phyloP scores from a whole-genome alignment of 2,113 vertebrate genomes.

The Bungarus multicinctus region DNA sequence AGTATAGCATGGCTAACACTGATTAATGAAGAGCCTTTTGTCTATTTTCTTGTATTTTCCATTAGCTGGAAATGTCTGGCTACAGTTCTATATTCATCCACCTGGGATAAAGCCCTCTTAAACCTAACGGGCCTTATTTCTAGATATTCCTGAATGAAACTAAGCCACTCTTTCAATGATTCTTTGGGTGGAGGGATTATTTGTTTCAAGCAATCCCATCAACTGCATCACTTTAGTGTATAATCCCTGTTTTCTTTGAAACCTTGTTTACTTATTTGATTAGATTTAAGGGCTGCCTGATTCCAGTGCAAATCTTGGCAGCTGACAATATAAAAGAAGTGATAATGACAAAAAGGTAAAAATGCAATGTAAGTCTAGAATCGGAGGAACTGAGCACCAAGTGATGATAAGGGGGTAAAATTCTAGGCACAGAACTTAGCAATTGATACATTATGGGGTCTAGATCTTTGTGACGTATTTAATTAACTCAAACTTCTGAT shows the following conservation, averaged over 20 bases:
- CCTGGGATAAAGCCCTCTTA: neutral
- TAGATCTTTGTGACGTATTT: neutral
- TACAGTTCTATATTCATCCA: neutral
- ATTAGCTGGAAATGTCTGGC: slow-evolving; percentile 37
- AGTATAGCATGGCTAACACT: slow-evolving; percentile 37
- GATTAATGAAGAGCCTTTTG: slow-evolving; percentile 38
- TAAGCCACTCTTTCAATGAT: neutral
- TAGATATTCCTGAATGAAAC: neutral
- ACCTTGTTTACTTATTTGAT: neutral
- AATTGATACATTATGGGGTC: neutral
- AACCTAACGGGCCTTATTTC: neutral
- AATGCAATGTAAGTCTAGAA: neutral
- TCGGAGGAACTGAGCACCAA: neutral
- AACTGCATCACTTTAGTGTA: neutral
- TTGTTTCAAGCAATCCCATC: slow-evolving; percentile 20
- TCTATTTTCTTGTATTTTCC: slow-evolving; percentile 35
- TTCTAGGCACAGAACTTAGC: neutral
- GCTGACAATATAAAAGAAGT: neutral
- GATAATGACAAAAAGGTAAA: neutral
- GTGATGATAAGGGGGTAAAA: neutral
- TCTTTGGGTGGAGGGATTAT: neutral
- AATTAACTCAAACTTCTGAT: neutral
- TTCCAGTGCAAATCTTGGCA: neutral
- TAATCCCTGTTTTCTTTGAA: neutral
- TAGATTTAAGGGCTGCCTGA: neutral